Conservation (phyloP, 1,140 invertebrate species). For the Archegozetes longisetosus region DNA sequence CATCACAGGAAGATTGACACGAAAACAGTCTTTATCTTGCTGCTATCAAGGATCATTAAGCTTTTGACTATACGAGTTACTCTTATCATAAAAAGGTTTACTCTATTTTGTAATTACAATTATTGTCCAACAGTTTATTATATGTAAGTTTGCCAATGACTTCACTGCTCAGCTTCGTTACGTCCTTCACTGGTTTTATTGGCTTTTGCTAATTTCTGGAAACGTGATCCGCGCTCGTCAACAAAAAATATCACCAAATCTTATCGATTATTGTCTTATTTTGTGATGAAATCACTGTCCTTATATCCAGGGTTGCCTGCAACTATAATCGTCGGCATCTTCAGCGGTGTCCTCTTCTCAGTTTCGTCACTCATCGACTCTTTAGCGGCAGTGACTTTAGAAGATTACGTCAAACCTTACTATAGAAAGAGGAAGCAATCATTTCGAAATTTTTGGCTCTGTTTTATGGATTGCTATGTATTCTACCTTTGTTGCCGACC, state of each 20-base stretch:
- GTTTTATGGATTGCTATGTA: constrained; percentile 46
- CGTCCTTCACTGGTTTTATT: constrained; percentile 58
- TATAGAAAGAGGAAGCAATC: not conserved
- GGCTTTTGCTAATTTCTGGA: constrained; percentile 53
- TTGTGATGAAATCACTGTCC: constrained; percentile 53
- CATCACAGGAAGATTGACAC: no score
- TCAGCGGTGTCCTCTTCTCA: constrained; percentile 65
- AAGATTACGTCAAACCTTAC: constrained; percentile 50
- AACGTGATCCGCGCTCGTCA: constrained; percentile 52
- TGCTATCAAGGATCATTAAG: not conserved
- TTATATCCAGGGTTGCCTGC: constrained; percentile 50
- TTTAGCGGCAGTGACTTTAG: constrained; percentile 64
- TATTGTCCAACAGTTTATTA: constrained; percentile 25
- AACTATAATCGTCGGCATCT: constrained; percentile 63
- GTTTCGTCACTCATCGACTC: constrained; percentile 70
- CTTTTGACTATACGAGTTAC: no score
- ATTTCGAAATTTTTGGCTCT: constrained; percentile 27
- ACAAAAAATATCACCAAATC: constrained; percentile 19
- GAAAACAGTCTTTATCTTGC: no score
- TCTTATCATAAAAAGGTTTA: not conserved
- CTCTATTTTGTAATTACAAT: not conserved
- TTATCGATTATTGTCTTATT: constrained; percentile 49
- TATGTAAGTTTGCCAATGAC: constrained; percentile 54
- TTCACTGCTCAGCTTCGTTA: constrained; percentile 44
- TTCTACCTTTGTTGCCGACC: constrained; percentile 49